A percentile compares a stretch with the other conserved stretches of the same genome.
Conservation (phyloP, 2,113 vertebrate genomes). For the Leucopsar rothschildi region DNA sequence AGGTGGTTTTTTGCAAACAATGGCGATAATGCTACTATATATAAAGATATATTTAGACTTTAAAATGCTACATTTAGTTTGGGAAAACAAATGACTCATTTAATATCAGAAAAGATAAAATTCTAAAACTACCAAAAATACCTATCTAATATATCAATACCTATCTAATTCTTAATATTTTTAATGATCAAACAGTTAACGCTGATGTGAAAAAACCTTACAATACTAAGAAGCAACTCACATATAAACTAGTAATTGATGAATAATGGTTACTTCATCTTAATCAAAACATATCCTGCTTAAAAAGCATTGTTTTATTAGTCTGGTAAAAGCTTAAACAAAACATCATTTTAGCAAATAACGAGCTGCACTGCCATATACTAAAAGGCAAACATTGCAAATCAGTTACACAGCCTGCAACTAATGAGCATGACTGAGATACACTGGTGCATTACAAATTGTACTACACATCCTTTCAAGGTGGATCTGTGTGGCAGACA, state of each 20-base stretch:
- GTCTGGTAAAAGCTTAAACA: background rate
- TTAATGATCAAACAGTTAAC: background rate
- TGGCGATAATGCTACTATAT: background rate
- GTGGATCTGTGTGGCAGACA: background rate
- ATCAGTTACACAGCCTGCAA: background rate
- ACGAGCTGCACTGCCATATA: background rate
- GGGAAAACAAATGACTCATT: background rate
- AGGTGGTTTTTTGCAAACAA: background rate
- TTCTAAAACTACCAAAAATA: background rate
- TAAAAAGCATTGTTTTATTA: background rate
- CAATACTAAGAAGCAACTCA: background rate
- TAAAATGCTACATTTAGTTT: background rate
- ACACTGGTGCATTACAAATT: background rate
- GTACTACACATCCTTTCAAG: background rate
- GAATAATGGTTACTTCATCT: background rate
- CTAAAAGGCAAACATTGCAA: background rate
- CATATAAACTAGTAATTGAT: background rate
- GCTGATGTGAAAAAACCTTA: background rate
- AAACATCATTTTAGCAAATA: background rate
- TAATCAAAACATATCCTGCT: background rate
- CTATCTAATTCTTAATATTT: background rate
- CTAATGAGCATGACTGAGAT: background rate
- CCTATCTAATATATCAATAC: background rate
- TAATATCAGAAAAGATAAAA: background rate
- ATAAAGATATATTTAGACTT: background rate